These are phyloP conservation scores for Drosophila ercepeae DNA, from an alignment of 1,140 invertebrate genomes.

Conservation along the genomic window DNA sequence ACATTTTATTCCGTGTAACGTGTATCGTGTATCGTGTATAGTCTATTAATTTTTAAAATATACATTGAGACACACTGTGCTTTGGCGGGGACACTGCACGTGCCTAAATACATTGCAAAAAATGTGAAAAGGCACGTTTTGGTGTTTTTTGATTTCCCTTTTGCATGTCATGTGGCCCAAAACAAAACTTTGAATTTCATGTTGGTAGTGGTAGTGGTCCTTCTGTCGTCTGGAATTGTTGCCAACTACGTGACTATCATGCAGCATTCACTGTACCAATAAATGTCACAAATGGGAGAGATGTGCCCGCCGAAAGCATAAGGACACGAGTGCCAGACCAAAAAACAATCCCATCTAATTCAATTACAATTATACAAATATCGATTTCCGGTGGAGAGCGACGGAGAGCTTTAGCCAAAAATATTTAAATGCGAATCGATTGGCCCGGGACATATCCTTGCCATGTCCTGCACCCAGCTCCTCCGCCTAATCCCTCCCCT, in stretches of 20 bases:
- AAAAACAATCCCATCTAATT: constrained; percentile 50
- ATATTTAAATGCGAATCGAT: constrained; percentile 48
- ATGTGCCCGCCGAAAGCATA: constrained; percentile 36
- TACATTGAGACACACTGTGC: background rate
- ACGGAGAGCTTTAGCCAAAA: constrained; percentile 8
- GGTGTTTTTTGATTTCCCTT: constrained; percentile 76
- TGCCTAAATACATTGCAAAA: constrained; percentile 57
- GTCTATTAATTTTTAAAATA: background rate
- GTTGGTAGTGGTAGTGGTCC: background rate
- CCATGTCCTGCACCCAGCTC: background rate
- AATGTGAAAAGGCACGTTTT: constrained; percentile 76
- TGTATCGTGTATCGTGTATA: background rate
- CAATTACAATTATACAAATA: constrained; percentile 51
- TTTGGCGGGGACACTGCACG: constrained; percentile 31
- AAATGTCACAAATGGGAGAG: constrained; percentile 52
- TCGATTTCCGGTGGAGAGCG: constrained; percentile 2
- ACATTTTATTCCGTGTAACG: background rate
- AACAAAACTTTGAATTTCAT: constrained; percentile 37
- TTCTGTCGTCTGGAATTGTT: constrained; percentile 33
- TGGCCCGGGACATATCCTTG: constrained; percentile 4
- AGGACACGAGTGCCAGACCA: constrained; percentile 44
- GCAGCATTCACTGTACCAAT: constrained; percentile 60
- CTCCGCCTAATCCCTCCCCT: background rate
- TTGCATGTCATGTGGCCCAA: constrained; percentile 60
- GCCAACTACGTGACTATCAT: constrained; percentile 72